Evolutionary conservation across 2,888 invertebrate genomes (phyloP), one percentile per base, ranked within the genome.

Genomic region (Cetonia aurata): DNA sequence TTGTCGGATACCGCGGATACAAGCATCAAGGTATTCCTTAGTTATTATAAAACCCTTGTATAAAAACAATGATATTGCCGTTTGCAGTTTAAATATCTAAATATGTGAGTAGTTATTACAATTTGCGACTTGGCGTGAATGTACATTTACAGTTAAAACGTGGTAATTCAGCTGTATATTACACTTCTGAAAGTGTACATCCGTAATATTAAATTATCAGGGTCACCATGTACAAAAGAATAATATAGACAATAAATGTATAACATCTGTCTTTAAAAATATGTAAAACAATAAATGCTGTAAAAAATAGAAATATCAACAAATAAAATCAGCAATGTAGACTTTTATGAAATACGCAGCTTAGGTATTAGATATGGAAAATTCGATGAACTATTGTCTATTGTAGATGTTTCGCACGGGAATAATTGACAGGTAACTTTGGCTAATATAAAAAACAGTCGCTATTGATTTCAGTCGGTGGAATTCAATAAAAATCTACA

Each of bases 391-490:
- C 74, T 77, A 76, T 76, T 75, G 75, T 76, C 77, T 76, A 73
- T 70, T 75, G 73, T 71, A 37, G 37, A 73, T 73, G 71, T 70
- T 67, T 71, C 52, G 66, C 72, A 73, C 67, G 72, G 75, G 66
- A 75, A 72, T 76, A 76, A 76, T 76, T 76, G 76, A 76, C 76
- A 73, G 73, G 73, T 71, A 72, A 72, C 75, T 74, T 74, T 75
- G 75, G 75, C 75, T 74, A 70, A 73, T 71, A 50, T 50, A 65
- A 65, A 37, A 37, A 65, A 65, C 37, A 50, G 52, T 65, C 50
- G 50, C 37, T n/a, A 37, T 52, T 52, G n/a, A 25, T 37, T 50
- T 65, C 62, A 65, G 62, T 65, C 62, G 17, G 50, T 50, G 50
- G n/a, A 37, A 50, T 65, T 65, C 41, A 4, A 19, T 65, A 65